Base-by-base conservation (phyloP, 2,797 vertebrate genomes). In the Hippocampus kuda region DNA sequence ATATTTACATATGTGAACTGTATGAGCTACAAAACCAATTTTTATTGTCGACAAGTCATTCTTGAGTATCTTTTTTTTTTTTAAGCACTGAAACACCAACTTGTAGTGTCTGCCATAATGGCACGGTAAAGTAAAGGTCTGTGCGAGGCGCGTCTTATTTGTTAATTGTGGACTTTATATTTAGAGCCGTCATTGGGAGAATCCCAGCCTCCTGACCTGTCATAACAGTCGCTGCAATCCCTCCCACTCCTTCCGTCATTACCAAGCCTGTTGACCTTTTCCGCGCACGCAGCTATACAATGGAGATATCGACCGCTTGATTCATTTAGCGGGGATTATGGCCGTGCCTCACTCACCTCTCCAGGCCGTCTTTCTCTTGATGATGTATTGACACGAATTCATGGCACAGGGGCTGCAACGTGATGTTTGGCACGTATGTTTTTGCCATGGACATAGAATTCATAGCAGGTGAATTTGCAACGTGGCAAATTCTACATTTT, bases 181-280 rank as follows among this genome's bases (percentile, higher is more conserved):
- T 83, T 84, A 82, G 77, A 79, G 22, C 1, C 68, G 62, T 82
- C 86, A 82, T 85, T 77, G 63, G 66, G 67, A 76, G 24, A 78
- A 67, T 72, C 12, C 22, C 27, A 48, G 72, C 77, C 78, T 78
- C 76, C 75, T 77, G 71, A 65, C 56, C 71, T 76, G 75, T 78
- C 76, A 75, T 83, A 80, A 80, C 70, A 80, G 72, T 73, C 73
- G 77, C 67, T 18, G 64, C 18, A 64, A 73, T 71, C 20, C 78
- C 79, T 76, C 81, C 77, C 27, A 76, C 78, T 81, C 76, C 27
- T 81, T 74, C 66, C 72, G 79, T 88, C 80, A 86, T 88, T 85
- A 83, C 62, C 77, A 73, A 75, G 81, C 71, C 71, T 73, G 75
- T 80, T 88, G 82, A 88, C 86, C 87, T 89, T 88, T 88, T 74